Evolutionary conservation across 2,797 vertebrate genomes (phyloP).

Genomic region (Myotis myotis): DNA sequence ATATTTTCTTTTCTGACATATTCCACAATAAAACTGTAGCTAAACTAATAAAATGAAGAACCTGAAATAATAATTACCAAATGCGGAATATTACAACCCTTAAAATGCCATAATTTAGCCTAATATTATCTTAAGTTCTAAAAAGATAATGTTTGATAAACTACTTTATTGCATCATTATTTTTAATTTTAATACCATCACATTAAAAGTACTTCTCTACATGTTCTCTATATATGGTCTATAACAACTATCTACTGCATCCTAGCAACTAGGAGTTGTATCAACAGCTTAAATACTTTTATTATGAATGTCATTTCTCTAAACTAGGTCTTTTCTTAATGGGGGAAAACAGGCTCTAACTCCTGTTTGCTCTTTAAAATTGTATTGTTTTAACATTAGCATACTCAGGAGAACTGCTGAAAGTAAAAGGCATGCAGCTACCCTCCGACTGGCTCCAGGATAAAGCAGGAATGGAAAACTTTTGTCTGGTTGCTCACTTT

Average conservation of each 20-base stretch:
- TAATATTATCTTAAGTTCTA: conserved; percentile 50
- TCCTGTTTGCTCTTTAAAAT: conserved; percentile 88
- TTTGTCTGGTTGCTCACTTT: conserved; percentile 90
- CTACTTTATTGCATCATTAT: conserved; percentile 26
- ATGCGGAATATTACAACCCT: conserved; percentile 13
- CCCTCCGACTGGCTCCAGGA: conserved; percentile 87
- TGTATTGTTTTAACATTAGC: conserved; percentile 86
- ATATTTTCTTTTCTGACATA: conserved; percentile 54
- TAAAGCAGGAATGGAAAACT: conserved; percentile 88
- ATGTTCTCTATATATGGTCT: conserved; percentile 28
- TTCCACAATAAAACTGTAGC: conserved; percentile 41
- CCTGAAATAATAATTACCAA: conserved; percentile 29
- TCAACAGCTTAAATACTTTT: conserved; percentile 65
- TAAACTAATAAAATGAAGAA: conserved; percentile 52
- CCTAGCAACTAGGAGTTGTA: conserved; percentile 66
- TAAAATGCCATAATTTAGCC: conserved; percentile 26
- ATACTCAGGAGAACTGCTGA: conserved; percentile 85
- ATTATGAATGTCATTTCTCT: conserved; percentile 78
- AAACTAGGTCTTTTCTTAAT: conserved; percentile 75
- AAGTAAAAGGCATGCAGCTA: conserved; percentile 88
- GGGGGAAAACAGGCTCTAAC: conserved; percentile 80
- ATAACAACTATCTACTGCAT: conserved; percentile 11
- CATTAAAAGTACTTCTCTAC: background rate
- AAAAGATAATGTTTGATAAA: conserved; percentile 55
- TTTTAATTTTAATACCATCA: conserved; percentile 48